Evolutionary conservation across 2,888 invertebrate genomes (phyloP).

Genomic region (Diaphora mendica): DNA sequence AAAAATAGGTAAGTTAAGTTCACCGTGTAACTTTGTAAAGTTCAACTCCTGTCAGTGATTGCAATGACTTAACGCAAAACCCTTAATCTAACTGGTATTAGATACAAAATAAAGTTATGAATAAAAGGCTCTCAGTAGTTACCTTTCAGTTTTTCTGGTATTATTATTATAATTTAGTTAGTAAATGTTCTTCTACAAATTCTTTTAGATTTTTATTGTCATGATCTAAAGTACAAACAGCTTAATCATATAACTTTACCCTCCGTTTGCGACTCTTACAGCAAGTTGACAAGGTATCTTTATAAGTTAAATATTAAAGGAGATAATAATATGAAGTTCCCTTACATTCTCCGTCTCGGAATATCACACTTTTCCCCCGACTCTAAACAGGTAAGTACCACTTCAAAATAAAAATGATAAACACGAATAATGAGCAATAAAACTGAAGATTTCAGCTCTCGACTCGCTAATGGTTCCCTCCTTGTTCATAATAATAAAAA

Average conservation of each 20-base stretch:
- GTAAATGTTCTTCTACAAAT: not conserved
- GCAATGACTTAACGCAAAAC: too few relatives aligned
- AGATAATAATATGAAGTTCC: conserved; percentile 3
- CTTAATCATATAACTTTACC: not conserved
- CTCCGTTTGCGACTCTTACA: not conserved
- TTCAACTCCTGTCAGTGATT: too few relatives aligned
- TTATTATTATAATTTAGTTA: not conserved
- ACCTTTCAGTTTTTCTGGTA: not conserved
- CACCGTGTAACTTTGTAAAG: too few relatives aligned
- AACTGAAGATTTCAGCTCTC: conserved; percentile 52
- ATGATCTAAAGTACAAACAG: not conserved
- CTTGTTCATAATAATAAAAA: conserved; percentile 50
- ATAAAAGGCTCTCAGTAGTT: too few relatives aligned
- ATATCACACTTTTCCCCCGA: conserved; percentile 11
- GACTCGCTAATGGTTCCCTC: conserved; percentile 54
- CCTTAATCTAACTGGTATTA: too few relatives aligned
- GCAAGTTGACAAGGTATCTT: not conserved
- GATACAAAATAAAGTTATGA: not conserved
- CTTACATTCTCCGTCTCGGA: not conserved
- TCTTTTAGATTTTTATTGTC: not conserved
- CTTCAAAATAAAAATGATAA: conserved; percentile 44
- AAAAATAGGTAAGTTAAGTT: too few relatives aligned
- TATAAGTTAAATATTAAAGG: not conserved
- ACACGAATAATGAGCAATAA: conserved; percentile 57
- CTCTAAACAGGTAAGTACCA: conserved; percentile 28